A percentile compares a stretch with the other conserved stretches of the same genome.
Conservation (phyloP, 2,888 invertebrate species). For the Cylindroiulus punctatus region DNA sequence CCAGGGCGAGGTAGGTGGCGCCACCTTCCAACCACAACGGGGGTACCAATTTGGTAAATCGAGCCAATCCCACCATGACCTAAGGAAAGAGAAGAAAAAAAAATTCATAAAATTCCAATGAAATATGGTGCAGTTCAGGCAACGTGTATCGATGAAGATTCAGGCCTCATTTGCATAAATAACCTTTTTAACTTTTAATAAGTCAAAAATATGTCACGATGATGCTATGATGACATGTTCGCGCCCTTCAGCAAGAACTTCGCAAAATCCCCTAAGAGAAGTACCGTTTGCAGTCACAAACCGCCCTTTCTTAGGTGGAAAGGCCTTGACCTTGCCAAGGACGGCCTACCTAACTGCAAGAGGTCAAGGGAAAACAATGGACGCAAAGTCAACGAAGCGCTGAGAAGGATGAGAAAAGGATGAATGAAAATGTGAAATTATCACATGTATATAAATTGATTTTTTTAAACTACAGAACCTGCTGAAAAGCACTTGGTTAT, state of each 20-base stretch:
- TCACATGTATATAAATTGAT: too few species aligned
- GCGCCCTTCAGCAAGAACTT: background rate
- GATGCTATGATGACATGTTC: too few species aligned
- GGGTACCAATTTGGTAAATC: slow-evolving; percentile 69
- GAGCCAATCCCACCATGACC: slow-evolving; percentile 65
- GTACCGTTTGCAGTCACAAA: background rate
- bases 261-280: background rate
- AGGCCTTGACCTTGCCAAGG: background rate
- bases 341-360: background rate
- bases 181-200: too few species aligned
- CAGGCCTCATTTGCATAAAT: background rate
- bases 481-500: background rate
- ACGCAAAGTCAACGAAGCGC: background rate
- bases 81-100: slow-evolving; percentile 58
- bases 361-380: background rate
- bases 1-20: slow-evolving; percentile 71
- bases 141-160: background rate
- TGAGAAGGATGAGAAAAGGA: background rate
- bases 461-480: background rate
- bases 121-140: background rate
- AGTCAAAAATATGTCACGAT: background rate
- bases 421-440: background rate
- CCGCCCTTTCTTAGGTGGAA: background rate
- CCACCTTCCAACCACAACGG: slow-evolving; percentile 70
- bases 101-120: background rate